These are phyloP conservation scores for Centropus bengalensis DNA, from an alignment of 2,113 vertebrate genomes.

Conservation along the genomic window DNA sequence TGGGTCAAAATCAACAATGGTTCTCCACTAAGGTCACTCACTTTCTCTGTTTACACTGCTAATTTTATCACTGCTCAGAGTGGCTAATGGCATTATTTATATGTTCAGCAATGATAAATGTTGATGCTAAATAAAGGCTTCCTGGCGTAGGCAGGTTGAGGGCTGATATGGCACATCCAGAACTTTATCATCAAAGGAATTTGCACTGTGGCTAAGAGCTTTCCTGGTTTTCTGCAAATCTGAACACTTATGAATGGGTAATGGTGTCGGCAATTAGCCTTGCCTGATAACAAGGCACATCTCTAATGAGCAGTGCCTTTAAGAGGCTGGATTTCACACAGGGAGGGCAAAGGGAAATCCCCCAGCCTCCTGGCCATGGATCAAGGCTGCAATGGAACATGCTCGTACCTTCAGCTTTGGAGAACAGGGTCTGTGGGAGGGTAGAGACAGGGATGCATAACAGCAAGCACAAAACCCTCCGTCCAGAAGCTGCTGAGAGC, in stretches of 20 bases:
- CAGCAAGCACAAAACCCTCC: not conserved
- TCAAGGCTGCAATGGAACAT: not conserved
- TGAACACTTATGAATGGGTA: constrained; percentile 36
- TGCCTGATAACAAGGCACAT: not conserved
- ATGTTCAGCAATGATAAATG: constrained; percentile 73
- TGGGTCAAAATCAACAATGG: constrained; percentile 77
- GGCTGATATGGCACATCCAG: constrained; percentile 64
- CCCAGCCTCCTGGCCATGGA: not conserved
- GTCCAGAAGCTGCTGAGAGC: not conserved
- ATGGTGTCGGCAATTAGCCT: not conserved
- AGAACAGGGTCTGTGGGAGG: not conserved
- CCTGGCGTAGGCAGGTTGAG: constrained; percentile 53
- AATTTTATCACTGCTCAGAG: constrained; percentile 78
- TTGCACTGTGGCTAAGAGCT: constrained; percentile 9
- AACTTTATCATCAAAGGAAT: constrained; percentile 62
- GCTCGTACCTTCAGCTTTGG: not conserved
- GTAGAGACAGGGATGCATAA: not conserved
- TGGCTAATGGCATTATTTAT: constrained; percentile 76
- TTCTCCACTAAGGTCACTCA: constrained; percentile 72
- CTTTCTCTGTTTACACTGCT: constrained; percentile 77
- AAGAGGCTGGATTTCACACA: not conserved
- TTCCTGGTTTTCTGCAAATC: constrained; percentile 42
- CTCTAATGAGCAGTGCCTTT: not conserved
- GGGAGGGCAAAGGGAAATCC: not conserved
- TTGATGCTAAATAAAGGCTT: constrained; percentile 67